Conservation (phyloP, 2,888 invertebrate species). For the Epistrophe grossulariae region DNA sequence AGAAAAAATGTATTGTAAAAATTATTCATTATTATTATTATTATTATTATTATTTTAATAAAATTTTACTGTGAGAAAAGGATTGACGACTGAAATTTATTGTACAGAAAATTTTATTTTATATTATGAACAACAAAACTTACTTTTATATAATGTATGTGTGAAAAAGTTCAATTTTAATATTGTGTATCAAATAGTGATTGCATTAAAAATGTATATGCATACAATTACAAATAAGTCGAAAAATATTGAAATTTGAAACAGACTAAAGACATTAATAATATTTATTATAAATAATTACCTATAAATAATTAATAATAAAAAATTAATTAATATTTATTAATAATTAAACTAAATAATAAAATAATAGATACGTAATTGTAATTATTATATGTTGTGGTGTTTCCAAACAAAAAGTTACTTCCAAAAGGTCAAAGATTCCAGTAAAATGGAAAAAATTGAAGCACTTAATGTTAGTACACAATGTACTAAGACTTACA, state of each 20-base stretch:
- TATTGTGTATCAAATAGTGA: neutral
- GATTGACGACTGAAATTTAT: slow-evolving; percentile 63
- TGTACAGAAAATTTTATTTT: slow-evolving; percentile 65
- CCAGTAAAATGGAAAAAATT: too few relatives aligned
- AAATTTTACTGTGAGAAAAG: slow-evolving; percentile 28
- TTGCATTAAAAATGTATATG: neutral
- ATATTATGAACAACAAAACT: slow-evolving; percentile 45
- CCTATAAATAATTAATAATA: too few relatives aligned
- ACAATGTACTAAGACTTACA: too few relatives aligned
- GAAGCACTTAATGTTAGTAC: too few relatives aligned
- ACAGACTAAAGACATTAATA: neutral
- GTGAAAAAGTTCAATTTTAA: slow-evolving; percentile 50
- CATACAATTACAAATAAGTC: neutral
- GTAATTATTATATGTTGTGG: neutral
- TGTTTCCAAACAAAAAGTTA: too few relatives aligned
- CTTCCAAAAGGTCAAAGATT: too few relatives aligned
- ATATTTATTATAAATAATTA: neutral
- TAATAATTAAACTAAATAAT: neutral
- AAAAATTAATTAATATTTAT: neutral
- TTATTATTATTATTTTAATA: too few relatives aligned
- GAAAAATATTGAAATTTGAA: neutral
- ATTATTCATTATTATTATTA: too few relatives aligned
- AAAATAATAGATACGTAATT: neutral
- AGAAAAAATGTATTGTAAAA: neutral
- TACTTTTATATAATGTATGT: slow-evolving; percentile 48